Evolutionary conservation across 1,140 invertebrate genomes (phyloP).

Genomic region (Ceratina calcarata): DNA sequence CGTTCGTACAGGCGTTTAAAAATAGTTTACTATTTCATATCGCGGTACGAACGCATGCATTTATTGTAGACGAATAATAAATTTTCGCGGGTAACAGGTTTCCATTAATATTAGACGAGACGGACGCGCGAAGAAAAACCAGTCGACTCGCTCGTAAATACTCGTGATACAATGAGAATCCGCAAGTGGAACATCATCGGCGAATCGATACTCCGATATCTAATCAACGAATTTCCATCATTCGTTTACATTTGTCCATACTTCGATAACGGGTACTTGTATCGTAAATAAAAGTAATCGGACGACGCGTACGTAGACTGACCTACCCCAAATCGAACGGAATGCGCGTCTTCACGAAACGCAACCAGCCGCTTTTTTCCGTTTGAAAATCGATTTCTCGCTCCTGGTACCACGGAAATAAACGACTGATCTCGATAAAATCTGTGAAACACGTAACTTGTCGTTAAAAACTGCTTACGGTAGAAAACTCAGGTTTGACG

Average conservation of each 20-base stretch:
- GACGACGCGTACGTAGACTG: too few species aligned
- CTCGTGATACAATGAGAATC: too few species aligned
- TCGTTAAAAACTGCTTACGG: constrained; percentile 26
- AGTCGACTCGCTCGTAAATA: too few species aligned
- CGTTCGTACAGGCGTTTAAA: neutral
- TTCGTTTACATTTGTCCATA: neutral
- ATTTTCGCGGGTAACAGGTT: neutral
- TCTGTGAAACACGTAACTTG: neutral
- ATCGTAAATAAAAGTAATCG: neutral
- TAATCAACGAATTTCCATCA: neutral
- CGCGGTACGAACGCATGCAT: neutral
- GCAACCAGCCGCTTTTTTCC: neutral
- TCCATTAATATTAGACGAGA: neutral
- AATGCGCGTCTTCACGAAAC: neutral
- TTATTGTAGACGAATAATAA: neutral
- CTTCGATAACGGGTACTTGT: neutral
- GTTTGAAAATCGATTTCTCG: neutral
- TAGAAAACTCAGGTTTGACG: constrained; percentile 46
- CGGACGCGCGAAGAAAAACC: neutral
- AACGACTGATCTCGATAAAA: neutral
- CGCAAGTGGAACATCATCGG: neutral
- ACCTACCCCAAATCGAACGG: constrained; percentile 13
- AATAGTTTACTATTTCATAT: constrained; percentile 12
- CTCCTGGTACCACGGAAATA: neutral
- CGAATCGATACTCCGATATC: neutral